Evolutionary conservation across 2,113 vertebrate species (phyloP).

Genomic region (Saccopteryx leptura): DNA sequence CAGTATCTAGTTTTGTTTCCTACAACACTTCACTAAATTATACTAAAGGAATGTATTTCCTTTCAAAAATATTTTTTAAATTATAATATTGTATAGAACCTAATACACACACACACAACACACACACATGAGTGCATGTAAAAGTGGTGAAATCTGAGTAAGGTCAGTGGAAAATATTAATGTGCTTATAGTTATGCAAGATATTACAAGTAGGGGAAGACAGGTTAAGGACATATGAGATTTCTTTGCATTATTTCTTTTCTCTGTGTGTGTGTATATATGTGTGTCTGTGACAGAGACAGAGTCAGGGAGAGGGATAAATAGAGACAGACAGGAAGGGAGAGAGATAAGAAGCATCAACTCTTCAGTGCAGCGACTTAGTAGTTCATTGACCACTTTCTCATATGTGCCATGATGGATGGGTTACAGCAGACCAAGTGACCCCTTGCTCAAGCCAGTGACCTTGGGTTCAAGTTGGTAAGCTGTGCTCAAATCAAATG

Average conservation of each 20-base stretch:
- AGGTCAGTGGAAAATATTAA: background rate
- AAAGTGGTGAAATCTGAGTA: background rate
- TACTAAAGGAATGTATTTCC: background rate
- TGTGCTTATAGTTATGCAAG: background rate
- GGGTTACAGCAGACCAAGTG: no score
- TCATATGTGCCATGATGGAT: no score
- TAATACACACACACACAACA: background rate
- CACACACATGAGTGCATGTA: background rate
- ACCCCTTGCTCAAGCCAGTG: no score
- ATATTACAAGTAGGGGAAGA: background rate
- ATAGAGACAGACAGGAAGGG: no score
- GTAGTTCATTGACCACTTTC: no score
- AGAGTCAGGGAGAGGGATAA: no score
- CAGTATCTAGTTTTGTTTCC: background rate
- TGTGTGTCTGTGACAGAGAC: no score
- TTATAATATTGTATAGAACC: background rate
- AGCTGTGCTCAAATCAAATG: no score
- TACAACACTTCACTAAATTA: background rate
- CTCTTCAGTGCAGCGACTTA: no score
- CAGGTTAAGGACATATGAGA: background rate
- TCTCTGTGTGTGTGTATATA: no score
- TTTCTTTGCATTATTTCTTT: conserved; percentile 43
- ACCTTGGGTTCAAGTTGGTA: no score
- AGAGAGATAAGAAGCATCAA: no score
- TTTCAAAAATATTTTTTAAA: background rate